Conservation (phyloP, 2,797 vertebrate species). For the Chiroxiphia lanceolata region DNA sequence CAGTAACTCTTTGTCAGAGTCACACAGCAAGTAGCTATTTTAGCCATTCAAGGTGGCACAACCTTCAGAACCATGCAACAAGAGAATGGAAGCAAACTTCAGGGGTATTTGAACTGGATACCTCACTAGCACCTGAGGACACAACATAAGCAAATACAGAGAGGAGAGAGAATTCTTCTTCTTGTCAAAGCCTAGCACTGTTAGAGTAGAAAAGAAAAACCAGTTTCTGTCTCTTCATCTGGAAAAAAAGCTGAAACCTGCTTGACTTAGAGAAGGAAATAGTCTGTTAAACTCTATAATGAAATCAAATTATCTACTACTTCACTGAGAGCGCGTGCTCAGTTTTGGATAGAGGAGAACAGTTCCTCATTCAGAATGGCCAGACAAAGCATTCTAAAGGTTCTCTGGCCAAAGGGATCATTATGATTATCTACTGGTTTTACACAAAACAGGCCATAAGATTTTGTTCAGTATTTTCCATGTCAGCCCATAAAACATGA, state of each 20-base stretch:
- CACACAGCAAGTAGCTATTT: not conserved
- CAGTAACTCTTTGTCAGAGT: not conserved
- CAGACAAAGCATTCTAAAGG: not conserved
- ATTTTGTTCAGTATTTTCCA: not conserved
- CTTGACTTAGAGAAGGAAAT: not conserved
- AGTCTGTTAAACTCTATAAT: not conserved
- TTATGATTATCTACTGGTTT: not conserved
- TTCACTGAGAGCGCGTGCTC: not conserved
- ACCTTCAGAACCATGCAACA: not conserved
- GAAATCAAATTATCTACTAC: not conserved
- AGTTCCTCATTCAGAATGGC: not conserved
- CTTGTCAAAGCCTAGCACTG: not conserved
- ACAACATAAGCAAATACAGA: not conserved
- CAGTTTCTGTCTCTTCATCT: not conserved
- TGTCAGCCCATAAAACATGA: not conserved
- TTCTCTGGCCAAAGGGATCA: not conserved
- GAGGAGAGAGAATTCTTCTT: not conserved
- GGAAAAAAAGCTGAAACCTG: not conserved
- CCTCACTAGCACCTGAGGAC: not conserved
- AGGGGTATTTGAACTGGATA: not conserved
- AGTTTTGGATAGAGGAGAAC: not conserved
- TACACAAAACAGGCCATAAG: not conserved
- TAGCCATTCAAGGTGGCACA: not conserved
- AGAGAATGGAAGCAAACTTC: not conserved
- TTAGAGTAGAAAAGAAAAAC: not conserved